Evolutionary conservation across 2,113 vertebrate species (phyloP).

Genomic region (Zosterops borbonicus): DNA sequence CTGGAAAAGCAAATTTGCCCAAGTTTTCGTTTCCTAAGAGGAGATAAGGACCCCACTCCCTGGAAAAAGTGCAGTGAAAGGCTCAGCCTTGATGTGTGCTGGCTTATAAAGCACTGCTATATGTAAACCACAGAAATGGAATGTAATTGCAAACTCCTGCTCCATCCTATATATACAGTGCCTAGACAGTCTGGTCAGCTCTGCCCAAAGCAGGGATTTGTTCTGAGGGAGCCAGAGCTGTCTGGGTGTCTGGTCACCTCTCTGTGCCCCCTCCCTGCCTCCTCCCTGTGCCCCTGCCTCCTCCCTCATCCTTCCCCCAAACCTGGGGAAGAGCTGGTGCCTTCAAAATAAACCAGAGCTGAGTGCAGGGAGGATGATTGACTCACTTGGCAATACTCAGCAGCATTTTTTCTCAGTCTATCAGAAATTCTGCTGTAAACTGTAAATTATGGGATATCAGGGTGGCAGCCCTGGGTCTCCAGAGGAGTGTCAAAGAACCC

Average conservation of each 20-base stretch:
- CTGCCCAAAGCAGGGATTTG: background rate
- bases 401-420: background rate
- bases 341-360: background rate
- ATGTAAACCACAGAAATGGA: conserved; percentile 37
- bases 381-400: fast-evolving
- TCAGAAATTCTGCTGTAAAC: background rate
- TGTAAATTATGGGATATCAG: background rate
- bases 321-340: background rate
- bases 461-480: background rate
- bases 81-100: conserved; percentile 41
- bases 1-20: conserved; percentile 66
- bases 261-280: background rate
- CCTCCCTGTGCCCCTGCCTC: background rate
- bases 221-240: background rate
- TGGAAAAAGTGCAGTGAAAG: conserved; percentile 32
- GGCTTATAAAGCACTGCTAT: background rate
- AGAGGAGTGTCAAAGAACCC: fast-evolving
- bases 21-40: conserved; percentile 67
- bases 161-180: conserved; percentile 35
- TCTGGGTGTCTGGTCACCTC: conserved; percentile 27
- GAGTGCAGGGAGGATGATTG: background rate
- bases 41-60: conserved; percentile 59
- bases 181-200: conserved; percentile 42
- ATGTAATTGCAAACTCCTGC: conserved; percentile 47
- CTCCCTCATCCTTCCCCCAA: fast-evolving